Base-by-base conservation (phyloP, 1,140 invertebrate genomes). In the Diachasmimorpha longicaudata region DNA sequence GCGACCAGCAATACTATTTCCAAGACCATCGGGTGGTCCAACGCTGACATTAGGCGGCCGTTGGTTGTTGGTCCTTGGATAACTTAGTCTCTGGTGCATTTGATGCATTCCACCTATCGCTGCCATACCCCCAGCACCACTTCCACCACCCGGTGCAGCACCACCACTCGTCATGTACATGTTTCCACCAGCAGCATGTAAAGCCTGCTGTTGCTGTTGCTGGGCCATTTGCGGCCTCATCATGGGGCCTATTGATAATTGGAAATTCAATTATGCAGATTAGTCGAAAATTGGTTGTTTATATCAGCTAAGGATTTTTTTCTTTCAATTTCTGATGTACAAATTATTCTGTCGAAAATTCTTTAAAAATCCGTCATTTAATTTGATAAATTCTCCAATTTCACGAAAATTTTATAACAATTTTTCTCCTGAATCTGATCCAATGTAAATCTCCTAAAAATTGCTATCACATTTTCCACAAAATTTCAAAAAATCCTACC, bases 211-310 rank as follows among this genome's bases (percentile, higher is more conserved):
- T 82, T 83, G 89, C 78, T 80, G 82, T 67, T 85, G 85, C 58
- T 90, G 87, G 75, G 89, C 87, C 81, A 91, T 90, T 85, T 92
- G 91, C 3, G 92, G 91, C 72, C 92, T 88, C 90, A 93, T 93
- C 92, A 93, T 93, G 10, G 92, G 92, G 79, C 93, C 91, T 91
- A 77, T 72, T 46, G 23, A 72, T 78, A 39, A 75, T 73, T 71
- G 67, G 71, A 5, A 63, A 25, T 25, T 19, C 0, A 8, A 63
- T 25, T 25, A 23, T 8, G 9, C 3, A 0, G 8, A 2, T 63
- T 14, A 63, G 31, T 63, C 19, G 3, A 8, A 9, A 0, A 63
- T 25, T 63, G 19, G 19, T 23, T n/a, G 31, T 25, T 63, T 63
- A 13, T 63, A n/a, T 13, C 31, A 4, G 52, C n/a, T n/a, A n/a